These are phyloP conservation scores for Sipha flava DNA, from an alignment of 1,140 invertebrate species.

Conservation along the genomic window DNA sequence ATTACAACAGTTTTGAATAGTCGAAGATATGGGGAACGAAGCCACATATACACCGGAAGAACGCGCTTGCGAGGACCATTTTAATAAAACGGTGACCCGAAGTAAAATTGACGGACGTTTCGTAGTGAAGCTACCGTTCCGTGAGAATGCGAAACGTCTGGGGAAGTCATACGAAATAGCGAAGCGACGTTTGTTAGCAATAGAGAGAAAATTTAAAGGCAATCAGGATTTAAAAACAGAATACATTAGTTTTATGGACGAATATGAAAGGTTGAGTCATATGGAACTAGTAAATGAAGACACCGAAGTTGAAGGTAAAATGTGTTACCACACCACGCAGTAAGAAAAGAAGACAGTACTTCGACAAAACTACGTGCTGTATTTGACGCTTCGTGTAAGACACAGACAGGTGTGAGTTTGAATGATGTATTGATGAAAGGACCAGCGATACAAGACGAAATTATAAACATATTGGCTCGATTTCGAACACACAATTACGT, in stretches of 20 bases:
- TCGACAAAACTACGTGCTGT: too few relatives aligned
- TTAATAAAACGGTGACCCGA: neutral
- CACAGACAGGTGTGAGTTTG: constrained; percentile 16
- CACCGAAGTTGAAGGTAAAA: neutral
- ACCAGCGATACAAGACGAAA: neutral
- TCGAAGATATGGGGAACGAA: neutral
- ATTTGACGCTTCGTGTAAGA: too few relatives aligned
- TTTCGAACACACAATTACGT: too few relatives aligned
- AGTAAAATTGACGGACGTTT: neutral
- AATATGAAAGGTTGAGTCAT: neutral
- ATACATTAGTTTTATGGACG: neutral
- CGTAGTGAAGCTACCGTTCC: neutral
- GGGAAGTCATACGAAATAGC: neutral
- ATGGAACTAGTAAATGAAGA: neutral
- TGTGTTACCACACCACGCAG: constrained; percentile 24
- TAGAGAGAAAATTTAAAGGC: neutral
- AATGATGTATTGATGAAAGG: neutral
- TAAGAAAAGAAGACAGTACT: too few relatives aligned
- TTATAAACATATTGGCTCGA: too few relatives aligned
- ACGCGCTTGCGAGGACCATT: neutral
- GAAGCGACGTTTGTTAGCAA: neutral
- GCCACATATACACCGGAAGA: neutral
- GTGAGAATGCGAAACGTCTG: neutral
- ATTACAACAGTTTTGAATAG: neutral
- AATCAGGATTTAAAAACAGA: neutral